Evolutionary conservation across 2,797 vertebrate species (phyloP), one percentile per base, ranked within the genome.

Genomic region (Pseudochirops corinnae): DNA sequence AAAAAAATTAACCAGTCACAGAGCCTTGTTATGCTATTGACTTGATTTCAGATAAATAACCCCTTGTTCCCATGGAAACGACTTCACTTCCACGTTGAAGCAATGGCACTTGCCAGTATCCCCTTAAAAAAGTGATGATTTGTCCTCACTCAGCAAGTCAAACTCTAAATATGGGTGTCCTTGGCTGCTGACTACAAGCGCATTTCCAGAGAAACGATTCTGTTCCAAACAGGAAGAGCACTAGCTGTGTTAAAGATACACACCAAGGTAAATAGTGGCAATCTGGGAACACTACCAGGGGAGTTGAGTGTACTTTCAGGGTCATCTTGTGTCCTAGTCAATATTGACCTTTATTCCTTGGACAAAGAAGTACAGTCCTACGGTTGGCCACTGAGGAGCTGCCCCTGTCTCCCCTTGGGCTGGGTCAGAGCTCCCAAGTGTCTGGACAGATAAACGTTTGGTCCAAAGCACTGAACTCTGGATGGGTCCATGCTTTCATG

Each of bases 121-220:
- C 2, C 92, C 90, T 96, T 91, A 93, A 87, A 55, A 91, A 93
- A 95, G 58, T 2, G 24, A 57, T 56, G 10, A 0, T 58, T 92
- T 93, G 26, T 29, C 55, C 93, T 90, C 96, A 93, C 55, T 93
- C 55, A 93, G 92, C 39, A 96, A 0, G 9, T 87, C 13, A 90
- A 90, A 31, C 94, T 97, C 96, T 95, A 97, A 97, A 96, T 92
- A 91, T 21, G 39, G 92, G 1, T 74, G 14, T 97, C 95, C 92
- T 96, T 93, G 94, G 94, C 74, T 94, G 50, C 16, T 31, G 96
- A 3, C 12, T 56, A 50, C 91, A 50, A 82, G 53, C 24, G 67
- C 93, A 28, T 87, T 97, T 98, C 93, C 92, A 97, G 58, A 95
- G 93, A 91, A 98, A 93, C 57, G 50, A n/a, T 96, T 96, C 90